Conservation (phyloP, 2,888 invertebrate genomes). For the Ommatoiulus sabulosus region DNA sequence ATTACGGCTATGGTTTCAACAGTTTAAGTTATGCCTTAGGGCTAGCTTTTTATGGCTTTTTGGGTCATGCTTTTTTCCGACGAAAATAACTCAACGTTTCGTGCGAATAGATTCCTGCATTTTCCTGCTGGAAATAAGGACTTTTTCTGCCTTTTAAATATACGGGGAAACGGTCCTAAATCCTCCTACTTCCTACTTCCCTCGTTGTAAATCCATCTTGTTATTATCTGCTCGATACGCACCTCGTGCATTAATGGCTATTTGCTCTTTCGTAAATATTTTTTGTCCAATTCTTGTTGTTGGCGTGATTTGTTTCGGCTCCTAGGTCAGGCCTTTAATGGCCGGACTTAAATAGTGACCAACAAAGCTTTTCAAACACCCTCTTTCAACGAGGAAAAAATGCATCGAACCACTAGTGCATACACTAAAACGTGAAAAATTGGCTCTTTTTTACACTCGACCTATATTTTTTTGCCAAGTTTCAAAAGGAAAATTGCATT, state of each 20-base stretch:
- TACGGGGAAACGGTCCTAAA: neutral
- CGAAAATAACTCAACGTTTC: neutral
- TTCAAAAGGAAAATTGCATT: neutral
- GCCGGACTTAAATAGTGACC: neutral
- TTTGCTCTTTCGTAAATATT: conserved; percentile 12
- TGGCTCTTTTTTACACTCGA: neutral
- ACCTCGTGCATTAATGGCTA: neutral
- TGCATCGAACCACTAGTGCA: neutral
- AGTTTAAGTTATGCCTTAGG: neutral
- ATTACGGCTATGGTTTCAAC: neutral
- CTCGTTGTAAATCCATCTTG: neutral
- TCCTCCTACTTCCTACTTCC: neutral
- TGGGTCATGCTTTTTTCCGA: neutral
- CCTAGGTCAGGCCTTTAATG: neutral
- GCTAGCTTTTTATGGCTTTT: conserved; percentile 4
- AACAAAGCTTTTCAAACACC: neutral
- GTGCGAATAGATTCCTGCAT: neutral
- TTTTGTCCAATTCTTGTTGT: neutral
- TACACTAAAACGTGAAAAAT: neutral
- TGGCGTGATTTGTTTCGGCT: neutral
- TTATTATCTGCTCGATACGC: neutral
- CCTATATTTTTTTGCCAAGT: neutral
- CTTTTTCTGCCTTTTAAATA: neutral
- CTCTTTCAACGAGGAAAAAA: neutral
- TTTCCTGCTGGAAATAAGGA: neutral